Conservation (phyloP, 1,140 invertebrate genomes). For the Philopotamus ludificatus region DNA sequence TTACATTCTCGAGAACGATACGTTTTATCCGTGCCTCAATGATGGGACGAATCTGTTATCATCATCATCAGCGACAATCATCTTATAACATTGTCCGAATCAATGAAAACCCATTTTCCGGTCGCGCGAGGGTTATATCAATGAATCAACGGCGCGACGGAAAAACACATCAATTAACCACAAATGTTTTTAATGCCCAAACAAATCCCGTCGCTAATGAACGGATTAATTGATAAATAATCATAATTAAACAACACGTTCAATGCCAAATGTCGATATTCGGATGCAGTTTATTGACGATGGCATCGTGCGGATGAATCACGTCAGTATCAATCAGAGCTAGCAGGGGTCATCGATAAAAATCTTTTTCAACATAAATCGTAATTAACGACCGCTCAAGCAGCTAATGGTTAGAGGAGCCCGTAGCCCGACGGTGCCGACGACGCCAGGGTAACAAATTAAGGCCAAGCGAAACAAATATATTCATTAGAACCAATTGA, state of each 20-base stretch:
- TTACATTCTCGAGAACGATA: constrained; percentile 7
- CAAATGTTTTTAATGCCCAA: too few relatives aligned
- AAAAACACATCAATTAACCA: too few relatives aligned
- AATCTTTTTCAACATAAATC: constrained; percentile 23
- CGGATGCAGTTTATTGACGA: background rate
- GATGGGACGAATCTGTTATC: constrained; percentile 4
- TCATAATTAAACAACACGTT: too few relatives aligned
- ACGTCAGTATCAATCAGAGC: background rate
- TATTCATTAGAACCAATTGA: constrained; percentile 42
- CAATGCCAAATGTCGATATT: background rate
- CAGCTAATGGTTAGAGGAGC: background rate
- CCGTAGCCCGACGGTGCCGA: too few relatives aligned
- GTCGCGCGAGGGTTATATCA: too few relatives aligned
- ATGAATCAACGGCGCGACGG: too few relatives aligned
- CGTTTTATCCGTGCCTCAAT: constrained; percentile 3
- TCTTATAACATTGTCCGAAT: background rate
- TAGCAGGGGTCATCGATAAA: background rate
- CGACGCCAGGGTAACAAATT: constrained; percentile 27
- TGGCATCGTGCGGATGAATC: background rate
- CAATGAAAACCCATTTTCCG: background rate
- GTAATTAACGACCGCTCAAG: constrained; percentile 7
- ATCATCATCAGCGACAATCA: background rate
- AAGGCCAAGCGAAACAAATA: constrained; percentile 42
- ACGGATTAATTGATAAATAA: too few relatives aligned
- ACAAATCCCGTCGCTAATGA: too few relatives aligned